Evolutionary conservation across 2,797 vertebrate species (phyloP).

Genomic region (Bufotes viridis): DNA sequence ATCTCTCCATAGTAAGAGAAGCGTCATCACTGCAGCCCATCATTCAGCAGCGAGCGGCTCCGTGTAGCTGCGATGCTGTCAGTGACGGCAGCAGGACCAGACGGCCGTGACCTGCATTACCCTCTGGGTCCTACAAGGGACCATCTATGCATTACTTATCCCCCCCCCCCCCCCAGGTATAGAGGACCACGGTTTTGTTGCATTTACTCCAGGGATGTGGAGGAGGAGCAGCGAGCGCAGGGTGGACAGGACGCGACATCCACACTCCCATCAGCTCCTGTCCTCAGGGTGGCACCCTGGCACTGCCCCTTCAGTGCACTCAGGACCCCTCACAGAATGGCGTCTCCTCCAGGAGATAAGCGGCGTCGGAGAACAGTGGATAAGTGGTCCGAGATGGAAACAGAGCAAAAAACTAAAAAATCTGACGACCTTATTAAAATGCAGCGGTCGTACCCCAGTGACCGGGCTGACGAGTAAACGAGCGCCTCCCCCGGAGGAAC

Average conservation of each 20-base stretch:
- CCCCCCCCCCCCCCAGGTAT: background rate
- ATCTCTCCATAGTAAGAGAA: background rate
- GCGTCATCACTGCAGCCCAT: background rate
- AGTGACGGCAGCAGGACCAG: background rate
- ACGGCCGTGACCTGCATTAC: background rate
- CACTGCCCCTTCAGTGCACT: no score
- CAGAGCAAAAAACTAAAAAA: no score
- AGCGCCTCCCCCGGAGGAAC: background rate
- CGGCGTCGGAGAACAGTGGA: no score
- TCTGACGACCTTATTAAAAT: background rate
- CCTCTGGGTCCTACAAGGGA: background rate
- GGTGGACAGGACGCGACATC: background rate
- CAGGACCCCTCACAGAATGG: no score
- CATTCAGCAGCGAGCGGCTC: background rate
- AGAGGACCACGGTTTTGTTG: background rate
- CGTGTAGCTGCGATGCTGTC: background rate
- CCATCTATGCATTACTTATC: background rate
- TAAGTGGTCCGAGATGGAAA: no score
- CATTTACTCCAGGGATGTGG: background rate
- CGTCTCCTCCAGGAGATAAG: background rate
- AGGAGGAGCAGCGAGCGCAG: background rate
- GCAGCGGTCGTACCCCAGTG: background rate
- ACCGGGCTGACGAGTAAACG: background rate
- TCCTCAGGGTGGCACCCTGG: no score
- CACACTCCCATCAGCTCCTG: background rate